Evolutionary conservation across 2,797 vertebrate genomes (phyloP).

Genomic region (Tapirus indicus): DNA sequence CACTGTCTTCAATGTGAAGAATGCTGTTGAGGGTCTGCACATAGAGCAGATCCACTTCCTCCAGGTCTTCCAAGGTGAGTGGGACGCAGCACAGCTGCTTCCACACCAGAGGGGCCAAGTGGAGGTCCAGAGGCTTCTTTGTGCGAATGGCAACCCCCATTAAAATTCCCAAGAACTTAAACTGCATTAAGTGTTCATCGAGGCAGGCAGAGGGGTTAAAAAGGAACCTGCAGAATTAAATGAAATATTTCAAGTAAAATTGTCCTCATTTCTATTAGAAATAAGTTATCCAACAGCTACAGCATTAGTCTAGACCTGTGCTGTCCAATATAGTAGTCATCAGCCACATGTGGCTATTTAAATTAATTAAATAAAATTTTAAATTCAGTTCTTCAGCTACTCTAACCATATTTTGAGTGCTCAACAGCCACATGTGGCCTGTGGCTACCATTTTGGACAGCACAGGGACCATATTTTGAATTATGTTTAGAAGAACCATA

Average conservation of each 20-base stretch:
- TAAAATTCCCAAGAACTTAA: constrained; percentile 93
- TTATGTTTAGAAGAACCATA: constrained; percentile 1
- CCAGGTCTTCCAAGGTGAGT: constrained; percentile 91
- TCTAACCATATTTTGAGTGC: background rate
- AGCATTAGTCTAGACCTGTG: background rate
- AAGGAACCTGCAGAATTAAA: constrained; percentile 88
- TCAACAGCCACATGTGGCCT: background rate
- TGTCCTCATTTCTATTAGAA: background rate
- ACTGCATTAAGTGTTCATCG: constrained; percentile 93
- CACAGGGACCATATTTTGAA: background rate
- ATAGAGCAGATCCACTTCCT: constrained; percentile 93
- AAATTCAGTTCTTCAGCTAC: background rate
- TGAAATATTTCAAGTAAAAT: background rate
- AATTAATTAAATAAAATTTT: background rate
- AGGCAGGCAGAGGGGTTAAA: constrained; percentile 92
- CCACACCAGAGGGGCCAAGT: constrained; percentile 93
- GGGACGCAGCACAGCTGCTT: constrained; percentile 94
- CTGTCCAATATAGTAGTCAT: background rate
- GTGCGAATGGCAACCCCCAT: constrained; percentile 94
- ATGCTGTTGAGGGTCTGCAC: constrained; percentile 94
- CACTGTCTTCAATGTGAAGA: constrained; percentile 95
- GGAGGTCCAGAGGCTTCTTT: constrained; percentile 93
- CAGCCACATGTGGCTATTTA: background rate
- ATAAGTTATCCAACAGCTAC: background rate
- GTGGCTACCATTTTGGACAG: background rate